Evolutionary conservation across 2,797 vertebrate genomes (phyloP).

Genomic region (Cossypha dichroa): DNA sequence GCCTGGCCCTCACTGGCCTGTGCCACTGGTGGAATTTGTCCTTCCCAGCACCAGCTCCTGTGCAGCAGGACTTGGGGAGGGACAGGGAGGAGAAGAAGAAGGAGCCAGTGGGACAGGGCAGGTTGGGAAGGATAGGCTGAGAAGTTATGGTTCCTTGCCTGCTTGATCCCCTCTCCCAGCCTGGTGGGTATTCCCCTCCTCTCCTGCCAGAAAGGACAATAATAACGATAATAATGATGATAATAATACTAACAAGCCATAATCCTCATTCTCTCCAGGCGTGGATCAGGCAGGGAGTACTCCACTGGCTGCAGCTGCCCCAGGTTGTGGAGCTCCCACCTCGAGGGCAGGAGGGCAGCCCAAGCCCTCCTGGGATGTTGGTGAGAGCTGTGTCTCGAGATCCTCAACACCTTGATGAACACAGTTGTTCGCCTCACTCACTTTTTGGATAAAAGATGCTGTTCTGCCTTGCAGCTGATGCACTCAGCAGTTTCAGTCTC

Average conservation of each 20-base stretch:
- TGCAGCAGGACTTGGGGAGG: not conserved
- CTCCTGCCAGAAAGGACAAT: not conserved
- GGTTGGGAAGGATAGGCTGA: not conserved
- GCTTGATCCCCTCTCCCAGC: not conserved
- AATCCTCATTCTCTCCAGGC: not conserved
- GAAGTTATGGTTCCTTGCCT: not conserved
- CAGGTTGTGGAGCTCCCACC: not conserved
- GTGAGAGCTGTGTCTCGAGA: not conserved
- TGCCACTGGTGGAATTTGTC: not conserved
- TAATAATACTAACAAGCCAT: not conserved
- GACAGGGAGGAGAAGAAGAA: not conserved
- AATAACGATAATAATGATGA: not conserved
- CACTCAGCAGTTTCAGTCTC: not conserved
- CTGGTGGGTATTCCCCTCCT: not conserved
- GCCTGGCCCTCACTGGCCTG: not conserved
- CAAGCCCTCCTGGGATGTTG: rapidly evolving
- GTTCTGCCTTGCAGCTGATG: not conserved
- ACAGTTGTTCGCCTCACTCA: rapidly evolving
- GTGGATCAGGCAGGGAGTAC: rapidly evolving
- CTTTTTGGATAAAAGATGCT: not conserved
- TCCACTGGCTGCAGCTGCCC: not conserved
- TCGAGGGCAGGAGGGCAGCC: not conserved
- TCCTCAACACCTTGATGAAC: not conserved
- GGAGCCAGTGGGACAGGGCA: not conserved
- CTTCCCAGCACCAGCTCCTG: not conserved